phyloP scores from a whole-genome alignment of 2,113 vertebrate species.

The Pseudorasbora parva region DNA sequence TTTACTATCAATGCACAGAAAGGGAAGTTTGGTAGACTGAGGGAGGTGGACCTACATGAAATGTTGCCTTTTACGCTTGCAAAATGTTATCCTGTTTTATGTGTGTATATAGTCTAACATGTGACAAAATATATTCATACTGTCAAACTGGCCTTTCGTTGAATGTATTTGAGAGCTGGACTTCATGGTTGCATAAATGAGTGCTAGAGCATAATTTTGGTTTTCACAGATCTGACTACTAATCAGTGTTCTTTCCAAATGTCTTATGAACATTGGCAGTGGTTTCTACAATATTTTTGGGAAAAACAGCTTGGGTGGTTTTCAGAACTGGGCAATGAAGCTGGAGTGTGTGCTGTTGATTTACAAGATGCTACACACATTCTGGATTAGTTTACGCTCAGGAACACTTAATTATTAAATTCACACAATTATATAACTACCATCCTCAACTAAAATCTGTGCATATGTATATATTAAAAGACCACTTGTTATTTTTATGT shows the following conservation, averaged over 20 bases:
- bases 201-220: not conserved
- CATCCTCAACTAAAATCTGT: not conserved
- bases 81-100: not conserved
- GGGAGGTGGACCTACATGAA: not conserved
- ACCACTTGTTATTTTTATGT: conserved; percentile 2
- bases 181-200: not conserved
- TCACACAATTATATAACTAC: not conserved
- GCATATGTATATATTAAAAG: conserved; percentile 5
- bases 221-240: not conserved
- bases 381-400: not conserved
- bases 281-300: not conserved
- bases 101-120: conserved; percentile 16
- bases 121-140: not conserved
- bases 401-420: not conserved
- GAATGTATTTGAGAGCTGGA: not conserved
- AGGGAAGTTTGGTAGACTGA: not conserved
- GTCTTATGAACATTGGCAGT: not conserved
- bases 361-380: not conserved
- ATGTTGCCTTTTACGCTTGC: not conserved
- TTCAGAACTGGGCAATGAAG: not conserved
- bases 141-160: conserved; percentile 1
- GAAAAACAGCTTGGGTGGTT: not conserved
- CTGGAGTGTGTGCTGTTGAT: not conserved
- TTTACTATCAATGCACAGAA: conserved; percentile 25
- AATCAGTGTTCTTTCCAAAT: not conserved